Evolutionary conservation across 2,888 invertebrate genomes (phyloP).

Genomic region (Agapostemon virescens): DNA sequence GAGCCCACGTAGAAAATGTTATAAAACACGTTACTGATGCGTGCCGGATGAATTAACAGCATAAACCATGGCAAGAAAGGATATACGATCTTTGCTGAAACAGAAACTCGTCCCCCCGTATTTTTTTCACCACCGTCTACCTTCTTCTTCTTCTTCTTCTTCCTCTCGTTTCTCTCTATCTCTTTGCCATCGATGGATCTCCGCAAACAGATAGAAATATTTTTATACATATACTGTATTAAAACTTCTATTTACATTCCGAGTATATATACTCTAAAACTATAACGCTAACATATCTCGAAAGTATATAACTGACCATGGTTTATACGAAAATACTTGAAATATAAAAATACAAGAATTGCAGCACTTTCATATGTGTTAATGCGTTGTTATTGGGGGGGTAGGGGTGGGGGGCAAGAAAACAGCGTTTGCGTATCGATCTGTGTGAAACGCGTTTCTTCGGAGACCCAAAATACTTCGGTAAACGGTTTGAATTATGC

Average conservation of each 20-base stretch:
- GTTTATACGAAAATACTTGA: slow-evolving; percentile 60
- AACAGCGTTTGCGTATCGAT: slow-evolving; percentile 27
- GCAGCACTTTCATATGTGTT: slow-evolving; percentile 44
- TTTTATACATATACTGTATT: slow-evolving; percentile 27
- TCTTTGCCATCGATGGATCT: slow-evolving; percentile 6
- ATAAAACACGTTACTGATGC: background rate
- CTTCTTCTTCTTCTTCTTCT: too few relatives aligned
- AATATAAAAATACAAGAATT: slow-evolving; percentile 62
- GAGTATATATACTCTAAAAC: slow-evolving; percentile 39
- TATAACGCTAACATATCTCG: slow-evolving; percentile 39
- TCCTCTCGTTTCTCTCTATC: background rate
- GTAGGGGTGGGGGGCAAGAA: slow-evolving; percentile 11
- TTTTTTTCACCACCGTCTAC: background rate
- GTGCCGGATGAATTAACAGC: slow-evolving; percentile 34
- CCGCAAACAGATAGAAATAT: slow-evolving; percentile 34
- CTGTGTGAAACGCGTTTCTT: slow-evolving; percentile 36
- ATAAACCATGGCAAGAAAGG: slow-evolving; percentile 61
- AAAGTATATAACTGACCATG: slow-evolving; percentile 56
- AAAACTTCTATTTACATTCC: slow-evolving; percentile 48
- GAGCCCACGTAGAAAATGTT: slow-evolving; percentile 10
- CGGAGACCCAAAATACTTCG: slow-evolving; percentile 44
- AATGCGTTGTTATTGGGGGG: slow-evolving; percentile 6
- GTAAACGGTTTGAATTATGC: slow-evolving; percentile 35
- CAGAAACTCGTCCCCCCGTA: slow-evolving; percentile 1
- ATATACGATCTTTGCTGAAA: slow-evolving; percentile 18